phyloP scores from a whole-genome alignment of 1,140 invertebrate genomes.

The Andricus grossulariae region DNA sequence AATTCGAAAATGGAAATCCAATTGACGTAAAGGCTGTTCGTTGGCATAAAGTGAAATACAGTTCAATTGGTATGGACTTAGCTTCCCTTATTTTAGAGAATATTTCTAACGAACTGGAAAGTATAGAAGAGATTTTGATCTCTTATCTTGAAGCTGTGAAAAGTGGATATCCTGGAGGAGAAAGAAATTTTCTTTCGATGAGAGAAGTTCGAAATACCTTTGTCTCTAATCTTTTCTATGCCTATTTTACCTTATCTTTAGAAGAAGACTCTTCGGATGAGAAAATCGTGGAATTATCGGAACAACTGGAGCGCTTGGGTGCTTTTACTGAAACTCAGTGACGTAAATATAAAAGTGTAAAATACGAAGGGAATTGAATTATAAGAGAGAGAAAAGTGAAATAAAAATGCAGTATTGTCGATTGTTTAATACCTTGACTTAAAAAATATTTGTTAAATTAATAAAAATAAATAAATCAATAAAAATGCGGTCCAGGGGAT shows the following conservation, averaged over 20 bases:
- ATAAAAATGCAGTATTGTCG: too few species aligned
- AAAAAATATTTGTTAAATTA: too few species aligned
- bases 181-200: constrained; percentile 2
- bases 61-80: constrained; percentile 47
- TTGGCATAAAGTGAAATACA: constrained; percentile 46
- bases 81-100: constrained; percentile 42
- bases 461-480: too few species aligned
- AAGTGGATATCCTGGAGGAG: constrained; percentile 1
- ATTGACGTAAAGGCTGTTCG: constrained; percentile 41
- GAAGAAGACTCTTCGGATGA: constrained; percentile 23
- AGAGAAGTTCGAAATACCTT: constrained; percentile 12
- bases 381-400: too few species aligned
- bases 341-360: neutral
- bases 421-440: too few species aligned
- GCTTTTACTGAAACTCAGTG: neutral
- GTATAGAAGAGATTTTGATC: neutral
- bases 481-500: too few species aligned
- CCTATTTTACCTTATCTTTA: constrained; percentile 23
- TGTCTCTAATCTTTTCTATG: constrained; percentile 16
- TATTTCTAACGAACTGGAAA: neutral
- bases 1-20: constrained; percentile 37
- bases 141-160: constrained; percentile 30
- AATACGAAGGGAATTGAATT: too few species aligned
- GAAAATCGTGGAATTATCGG: constrained; percentile 15
- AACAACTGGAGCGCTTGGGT: constrained; percentile 27